Evolutionary conservation across 2,113 vertebrate species (phyloP).

Genomic region (Corvus hawaiiensis): DNA sequence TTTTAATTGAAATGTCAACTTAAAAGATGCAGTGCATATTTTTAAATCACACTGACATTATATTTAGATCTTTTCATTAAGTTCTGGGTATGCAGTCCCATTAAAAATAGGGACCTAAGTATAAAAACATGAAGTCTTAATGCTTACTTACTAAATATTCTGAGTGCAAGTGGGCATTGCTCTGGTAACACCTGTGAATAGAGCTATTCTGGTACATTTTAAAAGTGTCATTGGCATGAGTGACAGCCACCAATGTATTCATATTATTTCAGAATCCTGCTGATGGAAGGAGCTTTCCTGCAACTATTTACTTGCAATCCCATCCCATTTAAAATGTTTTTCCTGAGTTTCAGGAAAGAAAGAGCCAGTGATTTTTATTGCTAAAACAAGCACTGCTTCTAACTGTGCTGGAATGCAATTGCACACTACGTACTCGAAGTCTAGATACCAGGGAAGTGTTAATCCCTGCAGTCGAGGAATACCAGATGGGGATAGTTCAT

Average conservation of each 20-base stretch:
- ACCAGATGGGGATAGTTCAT: neutral
- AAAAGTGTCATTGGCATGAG: slow-evolving; percentile 8
- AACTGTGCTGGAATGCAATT: neutral
- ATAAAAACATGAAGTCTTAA: slow-evolving; percentile 29
- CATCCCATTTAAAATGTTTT: neutral
- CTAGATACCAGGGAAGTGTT: neutral
- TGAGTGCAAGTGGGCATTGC: neutral
- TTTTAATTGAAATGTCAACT: neutral
- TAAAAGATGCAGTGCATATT: neutral
- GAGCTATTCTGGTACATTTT: slow-evolving; percentile 36
- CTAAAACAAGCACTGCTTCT: neutral
- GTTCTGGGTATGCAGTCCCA: neutral
- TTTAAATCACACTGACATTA: neutral
- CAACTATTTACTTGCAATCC: neutral
- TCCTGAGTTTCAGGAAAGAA: neutral
- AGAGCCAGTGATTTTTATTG: neutral
- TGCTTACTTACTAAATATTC: slow-evolving; percentile 56
- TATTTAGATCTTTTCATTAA: slow-evolving; percentile 37
- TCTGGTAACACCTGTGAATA: neutral
- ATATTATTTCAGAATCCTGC: neutral
- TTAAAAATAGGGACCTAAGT: neutral
- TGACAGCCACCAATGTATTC: slow-evolving; percentile 27
- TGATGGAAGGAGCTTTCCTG: slow-evolving; percentile 17
- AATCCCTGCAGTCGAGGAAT: neutral
- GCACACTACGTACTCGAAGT: neutral